Evolutionary conservation across 2,797 vertebrate species (phyloP), one percentile per base, ranked within the genome.

Genomic region (Siniperca scherzeri): DNA sequence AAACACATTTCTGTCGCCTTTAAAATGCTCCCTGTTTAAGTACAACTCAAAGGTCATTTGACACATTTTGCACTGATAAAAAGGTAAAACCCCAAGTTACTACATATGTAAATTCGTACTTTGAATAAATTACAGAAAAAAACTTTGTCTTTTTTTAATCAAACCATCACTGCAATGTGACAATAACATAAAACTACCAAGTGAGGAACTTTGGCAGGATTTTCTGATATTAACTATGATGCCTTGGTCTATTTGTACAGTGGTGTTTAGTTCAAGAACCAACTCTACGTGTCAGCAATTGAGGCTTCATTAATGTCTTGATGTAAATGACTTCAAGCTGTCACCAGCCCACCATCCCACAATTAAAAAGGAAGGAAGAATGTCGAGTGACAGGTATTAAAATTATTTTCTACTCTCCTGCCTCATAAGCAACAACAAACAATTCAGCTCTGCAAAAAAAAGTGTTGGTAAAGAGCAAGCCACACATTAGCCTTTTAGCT

Each of bases 401-500:
- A 70, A 76, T 22, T 36, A 86, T 78, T 78, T 74, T 67, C 59
- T 70, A 75, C 72, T 46, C 69, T 17, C 48, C 56, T 70, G 67
- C 73, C 80, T 87, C 78, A 83, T 75, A 80, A 87, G 80, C 66
- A 72, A 30, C 30, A 30, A 30, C 30, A 55, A 82, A 88, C 78
- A 77, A 82, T 75, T 70, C 77, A 80, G 76, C 69, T 84, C 59
- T 79, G 67, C 25, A 70, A 81, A 72, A 55, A 52, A 6, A 30
- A 30, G 50, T 25, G 75, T 8, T 53, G 65, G 66, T 80, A 61
- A 83, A 83, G 86, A 64, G 77, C 46, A 56, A 83, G 76, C 36
- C 70, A 71, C 66, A 77, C 67, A 70, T 89, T 87, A 81, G 86
- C 82, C 74, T 76, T 73, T 87, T 67, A 68, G 85, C 80, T 82